Conservation (phyloP, 35 echinoderm and acorn worm genomes). For the Amphiura filiformis region DNA sequence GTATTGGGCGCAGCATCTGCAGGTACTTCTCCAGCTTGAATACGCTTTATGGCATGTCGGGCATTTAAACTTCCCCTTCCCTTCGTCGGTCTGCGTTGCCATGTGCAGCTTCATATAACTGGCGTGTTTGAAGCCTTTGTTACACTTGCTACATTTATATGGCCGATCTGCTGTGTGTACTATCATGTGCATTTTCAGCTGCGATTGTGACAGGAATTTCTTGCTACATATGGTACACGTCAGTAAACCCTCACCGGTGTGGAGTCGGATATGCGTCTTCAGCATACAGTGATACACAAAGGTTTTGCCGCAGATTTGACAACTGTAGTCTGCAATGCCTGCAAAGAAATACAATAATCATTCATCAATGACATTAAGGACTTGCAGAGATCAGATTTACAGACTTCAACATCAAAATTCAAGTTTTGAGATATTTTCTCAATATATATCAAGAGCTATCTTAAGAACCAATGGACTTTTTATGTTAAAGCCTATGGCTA, state of each 20-base stretch:
- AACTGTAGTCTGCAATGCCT: background rate
- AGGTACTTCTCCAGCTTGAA: background rate
- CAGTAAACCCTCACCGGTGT: background rate
- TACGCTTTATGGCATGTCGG: background rate
- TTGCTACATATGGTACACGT: background rate
- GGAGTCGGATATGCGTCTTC: background rate
- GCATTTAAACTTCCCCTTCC: background rate
- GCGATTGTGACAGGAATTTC: background rate
- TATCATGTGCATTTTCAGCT: background rate
- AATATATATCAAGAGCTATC: too few relatives aligned
- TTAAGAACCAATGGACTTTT: too few relatives aligned
- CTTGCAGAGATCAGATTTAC: too few relatives aligned
- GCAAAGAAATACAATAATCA: background rate
- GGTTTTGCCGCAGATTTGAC: background rate
- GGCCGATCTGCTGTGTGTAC: background rate
- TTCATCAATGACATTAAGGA: too few relatives aligned
- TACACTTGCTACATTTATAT: background rate
- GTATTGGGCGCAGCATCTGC: background rate
- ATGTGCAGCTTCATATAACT: background rate
- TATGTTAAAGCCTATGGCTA: too few relatives aligned
- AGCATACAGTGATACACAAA: slow-evolving; percentile 6
- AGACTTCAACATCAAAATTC: too few relatives aligned
- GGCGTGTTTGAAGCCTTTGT: background rate
- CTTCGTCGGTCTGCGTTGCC: background rate
- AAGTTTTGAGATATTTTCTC: too few relatives aligned